phyloP scores from a whole-genome alignment of 1,140 invertebrate species.

The Drosophila nigrodunni region DNA sequence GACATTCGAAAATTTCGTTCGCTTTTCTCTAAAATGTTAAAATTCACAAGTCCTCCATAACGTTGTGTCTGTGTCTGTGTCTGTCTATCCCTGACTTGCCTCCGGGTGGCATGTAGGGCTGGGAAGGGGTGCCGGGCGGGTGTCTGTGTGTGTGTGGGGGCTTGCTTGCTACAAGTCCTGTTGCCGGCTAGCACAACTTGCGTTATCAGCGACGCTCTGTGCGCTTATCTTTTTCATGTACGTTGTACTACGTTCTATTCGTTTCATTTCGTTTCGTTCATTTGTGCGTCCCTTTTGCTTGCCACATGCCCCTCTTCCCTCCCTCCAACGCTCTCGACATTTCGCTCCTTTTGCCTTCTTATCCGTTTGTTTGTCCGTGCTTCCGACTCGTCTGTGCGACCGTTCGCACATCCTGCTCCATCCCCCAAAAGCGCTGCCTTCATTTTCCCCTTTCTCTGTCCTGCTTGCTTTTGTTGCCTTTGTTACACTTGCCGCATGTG shows the following conservation, averaged over 20 bases:
- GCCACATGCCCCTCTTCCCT: constrained; percentile 12
- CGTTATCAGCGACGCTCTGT: constrained; percentile 77
- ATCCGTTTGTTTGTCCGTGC: constrained; percentile 81
- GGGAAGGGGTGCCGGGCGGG: constrained; percentile 1
- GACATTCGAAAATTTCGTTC: constrained; percentile 74
- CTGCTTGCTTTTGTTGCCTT: constrained; percentile 16
- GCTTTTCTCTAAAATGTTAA: constrained; percentile 83
- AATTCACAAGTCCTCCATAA: constrained; percentile 70
- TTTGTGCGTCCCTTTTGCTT: constrained; percentile 34
- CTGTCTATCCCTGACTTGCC: constrained; percentile 40
- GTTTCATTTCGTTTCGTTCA: constrained; percentile 18
- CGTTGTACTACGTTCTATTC: constrained; percentile 58
- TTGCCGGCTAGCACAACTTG: constrained; percentile 52
- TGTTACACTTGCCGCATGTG: constrained; percentile 40
- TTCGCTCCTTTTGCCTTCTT: constrained; percentile 59
- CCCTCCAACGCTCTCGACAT: constrained; percentile 34
- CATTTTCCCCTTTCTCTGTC: constrained; percentile 1
- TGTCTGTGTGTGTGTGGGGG: constrained; percentile 1
- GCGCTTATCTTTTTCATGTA: constrained; percentile 78
- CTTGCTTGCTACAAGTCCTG: constrained; percentile 9
- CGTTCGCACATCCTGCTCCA: constrained; percentile 75
- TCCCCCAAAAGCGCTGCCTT: constrained; percentile 5
- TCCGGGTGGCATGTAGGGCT: not conserved
- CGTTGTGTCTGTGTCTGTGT: constrained; percentile 8
- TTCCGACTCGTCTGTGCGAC: constrained; percentile 79